These are phyloP conservation scores for Enteromius unitaeniatus DNA, from an alignment of 2,797 vertebrate genomes.

Conservation along the genomic window DNA sequence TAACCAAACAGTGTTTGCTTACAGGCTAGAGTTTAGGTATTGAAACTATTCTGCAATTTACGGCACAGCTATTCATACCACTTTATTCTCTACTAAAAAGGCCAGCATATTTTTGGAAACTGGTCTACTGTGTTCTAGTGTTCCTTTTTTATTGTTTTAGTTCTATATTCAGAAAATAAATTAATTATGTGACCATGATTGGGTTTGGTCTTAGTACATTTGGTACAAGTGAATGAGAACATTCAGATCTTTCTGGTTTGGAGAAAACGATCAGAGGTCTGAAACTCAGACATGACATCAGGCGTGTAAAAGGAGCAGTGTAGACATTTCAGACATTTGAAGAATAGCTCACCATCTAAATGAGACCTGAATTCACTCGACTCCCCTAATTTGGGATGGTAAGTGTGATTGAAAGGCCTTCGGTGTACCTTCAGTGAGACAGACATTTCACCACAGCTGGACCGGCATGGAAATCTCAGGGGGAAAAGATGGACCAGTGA, in stretches of 20 bases:
- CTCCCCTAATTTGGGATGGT: background rate
- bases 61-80: background rate
- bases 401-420: slow-evolving; percentile 3
- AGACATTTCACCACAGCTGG: slow-evolving; percentile 27
- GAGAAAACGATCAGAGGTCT: background rate
- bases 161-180: background rate
- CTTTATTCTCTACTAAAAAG: background rate
- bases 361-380: background rate
- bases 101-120: background rate
- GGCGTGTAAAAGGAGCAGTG: slow-evolving; percentile 5
- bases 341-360: background rate
- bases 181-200: background rate
- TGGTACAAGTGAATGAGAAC: background rate
- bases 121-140: background rate
- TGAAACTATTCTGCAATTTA: slow-evolving; percentile 19
- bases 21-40: slow-evolving; percentile 32
- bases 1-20: slow-evolving; percentile 15
- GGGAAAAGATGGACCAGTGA: slow-evolving; percentile 61
- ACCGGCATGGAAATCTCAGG: background rate
- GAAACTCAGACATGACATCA: slow-evolving; percentile 15
- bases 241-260: background rate
- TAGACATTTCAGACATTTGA: background rate
- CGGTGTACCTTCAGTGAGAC: background rate
- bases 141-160: background rate
- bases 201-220: background rate